Percentiles rank a stretch among this genome's conserved stretches.
Conservation (phyloP, 2,797 vertebrate genomes). For the Choloepus didactylus region DNA sequence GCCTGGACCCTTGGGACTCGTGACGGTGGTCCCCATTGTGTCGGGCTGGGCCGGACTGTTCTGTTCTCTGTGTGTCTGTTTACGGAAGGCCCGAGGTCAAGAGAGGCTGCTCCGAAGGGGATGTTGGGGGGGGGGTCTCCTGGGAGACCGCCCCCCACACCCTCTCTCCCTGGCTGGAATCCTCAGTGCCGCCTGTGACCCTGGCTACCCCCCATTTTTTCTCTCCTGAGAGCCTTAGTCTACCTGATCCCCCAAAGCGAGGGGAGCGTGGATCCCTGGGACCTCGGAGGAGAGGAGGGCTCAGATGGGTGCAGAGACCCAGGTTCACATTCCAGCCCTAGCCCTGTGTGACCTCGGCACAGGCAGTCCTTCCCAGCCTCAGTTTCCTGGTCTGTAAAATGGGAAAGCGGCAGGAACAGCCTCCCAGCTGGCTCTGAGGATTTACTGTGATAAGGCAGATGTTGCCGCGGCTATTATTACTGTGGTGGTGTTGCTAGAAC, state of each 20-base stretch:
- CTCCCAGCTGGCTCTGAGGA: neutral
- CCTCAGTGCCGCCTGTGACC: neutral
- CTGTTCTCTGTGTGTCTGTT: conserved; percentile 61
- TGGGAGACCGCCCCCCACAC: neutral
- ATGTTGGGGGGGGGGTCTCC: no score
- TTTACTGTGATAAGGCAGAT: accelerated
- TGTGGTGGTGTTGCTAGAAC: accelerated
- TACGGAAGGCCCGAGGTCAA: conserved; percentile 72
- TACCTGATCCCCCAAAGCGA: neutral
- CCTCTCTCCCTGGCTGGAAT: neutral
- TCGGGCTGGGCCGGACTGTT: conserved; percentile 22
- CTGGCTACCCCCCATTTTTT: neutral
- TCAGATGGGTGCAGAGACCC: neutral
- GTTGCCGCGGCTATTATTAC: accelerated
- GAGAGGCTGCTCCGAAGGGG: neutral
- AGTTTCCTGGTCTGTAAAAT: neutral
- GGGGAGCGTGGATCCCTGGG: neutral
- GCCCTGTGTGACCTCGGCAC: neutral
- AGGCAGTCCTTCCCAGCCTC: neutral
- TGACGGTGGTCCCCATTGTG: neutral
- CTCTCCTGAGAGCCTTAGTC: neutral
- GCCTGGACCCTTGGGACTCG: neutral
- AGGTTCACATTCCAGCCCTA: neutral
- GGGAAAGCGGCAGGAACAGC: neutral
- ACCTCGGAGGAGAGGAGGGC: neutral